Conservation (phyloP, 2,888 invertebrate genomes). For the Griposia aprilina region DNA sequence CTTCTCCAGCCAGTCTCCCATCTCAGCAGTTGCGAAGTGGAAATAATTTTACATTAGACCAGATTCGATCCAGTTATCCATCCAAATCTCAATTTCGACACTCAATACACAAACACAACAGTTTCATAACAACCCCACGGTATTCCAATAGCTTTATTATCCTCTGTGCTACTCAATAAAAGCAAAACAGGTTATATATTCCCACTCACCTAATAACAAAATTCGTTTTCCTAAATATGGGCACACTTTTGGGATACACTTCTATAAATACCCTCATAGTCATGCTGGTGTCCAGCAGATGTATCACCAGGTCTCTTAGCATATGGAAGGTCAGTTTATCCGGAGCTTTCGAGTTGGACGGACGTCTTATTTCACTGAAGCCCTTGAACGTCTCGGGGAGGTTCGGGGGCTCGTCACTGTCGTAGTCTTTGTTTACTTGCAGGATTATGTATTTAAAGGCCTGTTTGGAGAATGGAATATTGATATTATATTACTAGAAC, state of each 20-base stretch:
- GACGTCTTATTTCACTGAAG: slow-evolving; percentile 83
- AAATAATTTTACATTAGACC: too few relatives aligned
- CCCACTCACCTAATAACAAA: slow-evolving; percentile 90
- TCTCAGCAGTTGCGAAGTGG: too few relatives aligned
- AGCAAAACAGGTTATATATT: neutral
- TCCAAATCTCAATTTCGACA: too few relatives aligned
- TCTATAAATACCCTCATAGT: slow-evolving; percentile 93
- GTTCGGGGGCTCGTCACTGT: slow-evolving; percentile 84
- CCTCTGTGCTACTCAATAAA: neutral
- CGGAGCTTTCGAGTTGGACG: slow-evolving; percentile 72
- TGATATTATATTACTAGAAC: neutral
- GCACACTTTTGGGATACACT: slow-evolving; percentile 90
- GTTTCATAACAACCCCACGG: too few relatives aligned
- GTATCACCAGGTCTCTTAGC: slow-evolving; percentile 92
- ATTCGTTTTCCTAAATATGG: slow-evolving; percentile 90
- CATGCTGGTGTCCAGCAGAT: slow-evolving; percentile 93
- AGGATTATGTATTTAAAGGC: slow-evolving; percentile 88
- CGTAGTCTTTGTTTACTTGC: slow-evolving; percentile 88
- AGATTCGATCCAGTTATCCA: too few relatives aligned
- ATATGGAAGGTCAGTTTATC: slow-evolving; percentile 84
- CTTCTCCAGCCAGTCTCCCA: too few relatives aligned
- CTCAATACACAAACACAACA: too few relatives aligned
- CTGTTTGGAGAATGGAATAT: slow-evolving; percentile 68
- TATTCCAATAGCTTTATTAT: too few relatives aligned
- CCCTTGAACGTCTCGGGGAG: slow-evolving; percentile 88